Percentiles rank a stretch among this genome's conserved stretches.
Conservation (phyloP, 2,797 vertebrate genomes). For the Pagetopsis macropterus region DNA sequence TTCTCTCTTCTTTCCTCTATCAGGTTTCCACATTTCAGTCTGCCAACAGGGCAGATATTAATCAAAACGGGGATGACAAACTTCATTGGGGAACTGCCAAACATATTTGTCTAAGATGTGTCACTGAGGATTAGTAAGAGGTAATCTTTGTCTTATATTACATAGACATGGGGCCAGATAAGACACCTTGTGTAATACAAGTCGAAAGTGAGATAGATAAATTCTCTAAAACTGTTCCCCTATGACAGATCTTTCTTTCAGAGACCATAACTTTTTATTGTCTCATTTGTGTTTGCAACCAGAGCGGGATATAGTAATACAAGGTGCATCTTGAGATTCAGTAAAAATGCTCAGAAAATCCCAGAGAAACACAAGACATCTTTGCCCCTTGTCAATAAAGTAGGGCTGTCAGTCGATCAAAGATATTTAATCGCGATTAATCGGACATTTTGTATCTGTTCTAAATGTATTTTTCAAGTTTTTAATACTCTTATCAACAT, state of each 20-base stretch:
- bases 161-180: constrained; percentile 32
- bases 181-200: constrained; percentile 27
- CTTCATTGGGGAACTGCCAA: constrained; percentile 55
- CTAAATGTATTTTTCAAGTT: too few relatives aligned
- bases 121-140: constrained; percentile 46
- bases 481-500: too few relatives aligned
- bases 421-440: too few relatives aligned
- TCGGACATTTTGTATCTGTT: too few relatives aligned
- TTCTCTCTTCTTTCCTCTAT: constrained; percentile 50
- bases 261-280: neutral
- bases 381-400: constrained; percentile 7
- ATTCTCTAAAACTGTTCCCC: constrained; percentile 12
- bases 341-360: constrained; percentile 4
- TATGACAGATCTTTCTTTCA: neutral
- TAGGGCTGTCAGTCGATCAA: too few relatives aligned
- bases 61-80: constrained; percentile 69
- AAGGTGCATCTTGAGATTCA: constrained; percentile 4
- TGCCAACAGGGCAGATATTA: constrained; percentile 64
- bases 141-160: constrained; percentile 37
- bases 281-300: constrained; percentile 17
- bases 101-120: constrained; percentile 60
- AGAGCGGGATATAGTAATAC: neutral
- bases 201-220: constrained; percentile 27
- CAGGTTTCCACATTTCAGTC: constrained; percentile 48
- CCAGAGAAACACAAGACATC: constrained; percentile 2